Percentiles rank a stretch among this genome's conserved stretches.
Evolutionary conservation across 2,113 vertebrate genomes (phyloP).

Genomic region (Gambusia holbrooki): DNA sequence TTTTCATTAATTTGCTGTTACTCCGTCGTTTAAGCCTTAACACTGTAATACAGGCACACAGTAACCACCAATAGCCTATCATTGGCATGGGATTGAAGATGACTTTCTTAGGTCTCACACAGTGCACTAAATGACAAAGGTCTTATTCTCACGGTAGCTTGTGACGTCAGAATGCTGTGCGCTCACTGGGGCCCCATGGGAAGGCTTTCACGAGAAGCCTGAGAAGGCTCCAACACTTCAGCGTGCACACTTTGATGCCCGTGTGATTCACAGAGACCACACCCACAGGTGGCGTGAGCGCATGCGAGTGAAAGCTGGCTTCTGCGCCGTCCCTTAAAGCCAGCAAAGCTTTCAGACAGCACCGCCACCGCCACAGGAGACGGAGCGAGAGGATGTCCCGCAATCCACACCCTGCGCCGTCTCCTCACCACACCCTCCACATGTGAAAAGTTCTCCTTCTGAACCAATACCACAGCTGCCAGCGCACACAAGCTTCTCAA

Average conservation of each 20-base stretch:
- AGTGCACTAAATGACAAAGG: conserved; percentile 50
- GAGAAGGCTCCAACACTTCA: conserved; percentile 58
- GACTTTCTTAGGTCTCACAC: conserved; percentile 41
- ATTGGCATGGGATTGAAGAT: conserved; percentile 41
- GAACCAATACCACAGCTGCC: conserved; percentile 59
- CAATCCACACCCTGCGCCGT: conserved; percentile 68
- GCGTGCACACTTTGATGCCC: conserved; percentile 59
- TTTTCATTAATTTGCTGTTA: conserved; percentile 24
- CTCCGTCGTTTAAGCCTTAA: conserved; percentile 16
- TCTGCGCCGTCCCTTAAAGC: conserved; percentile 25
- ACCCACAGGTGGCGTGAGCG: conserved; percentile 67
- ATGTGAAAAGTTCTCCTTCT: conserved; percentile 66
- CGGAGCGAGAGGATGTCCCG: conserved; percentile 47
- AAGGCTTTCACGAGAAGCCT: conserved; percentile 53
- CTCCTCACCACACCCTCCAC: conserved; percentile 76
- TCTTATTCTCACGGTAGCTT: conserved; percentile 57
- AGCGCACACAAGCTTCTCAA: conserved; percentile 61
- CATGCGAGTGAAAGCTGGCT: conserved; percentile 53
- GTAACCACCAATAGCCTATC: conserved; percentile 35
- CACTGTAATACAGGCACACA: conserved; percentile 16
- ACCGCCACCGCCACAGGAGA: conserved; percentile 62
- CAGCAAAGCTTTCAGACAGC: conserved; percentile 49
- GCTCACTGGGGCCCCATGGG: conserved; percentile 58
- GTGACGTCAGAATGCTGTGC: conserved; percentile 35
- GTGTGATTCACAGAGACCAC: conserved; percentile 78